A percentile compares a stretch with the other conserved stretches of the same genome.
phyloP scores from a whole-genome alignment of 2,113 vertebrate genomes.

The Nothoprocta pentlandii region DNA sequence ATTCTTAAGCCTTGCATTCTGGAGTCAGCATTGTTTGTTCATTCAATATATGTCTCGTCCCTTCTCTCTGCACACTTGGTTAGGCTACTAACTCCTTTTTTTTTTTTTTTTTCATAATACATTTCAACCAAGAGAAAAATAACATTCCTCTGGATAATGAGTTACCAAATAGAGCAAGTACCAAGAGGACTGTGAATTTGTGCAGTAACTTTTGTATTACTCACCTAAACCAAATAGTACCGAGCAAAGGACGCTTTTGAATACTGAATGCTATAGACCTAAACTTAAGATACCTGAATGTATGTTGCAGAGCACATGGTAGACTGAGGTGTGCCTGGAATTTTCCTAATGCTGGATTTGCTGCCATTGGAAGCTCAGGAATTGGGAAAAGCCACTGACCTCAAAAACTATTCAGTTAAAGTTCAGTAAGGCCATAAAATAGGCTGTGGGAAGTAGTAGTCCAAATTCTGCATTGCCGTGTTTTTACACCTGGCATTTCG shows the following conservation, averaged over 20 bases:
- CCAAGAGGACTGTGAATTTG: not conserved
- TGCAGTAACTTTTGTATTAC: not conserved
- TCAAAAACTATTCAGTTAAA: not conserved
- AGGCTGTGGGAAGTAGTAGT: not conserved
- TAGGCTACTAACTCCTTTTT: not conserved
- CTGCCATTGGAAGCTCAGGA: not conserved
- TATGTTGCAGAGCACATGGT: not conserved
- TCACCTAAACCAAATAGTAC: not conserved
- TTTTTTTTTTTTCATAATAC: not conserved
- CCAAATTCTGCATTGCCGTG: not conserved
- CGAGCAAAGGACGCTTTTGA: not conserved
- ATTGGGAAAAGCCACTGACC: not conserved
- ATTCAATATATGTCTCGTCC: not conserved
- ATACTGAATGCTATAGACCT: not conserved
- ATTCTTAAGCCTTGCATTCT: conserved; percentile 24
- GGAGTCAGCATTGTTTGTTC: not conserved
- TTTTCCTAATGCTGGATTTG: not conserved
- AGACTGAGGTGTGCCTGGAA: not conserved
- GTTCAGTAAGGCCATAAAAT: not conserved
- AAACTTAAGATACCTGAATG: not conserved
- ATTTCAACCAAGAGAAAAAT: conserved; percentile 37
- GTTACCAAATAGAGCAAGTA: not conserved
- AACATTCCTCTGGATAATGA: not conserved
- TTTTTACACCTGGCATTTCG: not conserved
- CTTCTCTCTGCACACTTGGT: not conserved